phyloP scores from a whole-genome alignment of 1,140 invertebrate genomes.

The Venturia canescens region DNA sequence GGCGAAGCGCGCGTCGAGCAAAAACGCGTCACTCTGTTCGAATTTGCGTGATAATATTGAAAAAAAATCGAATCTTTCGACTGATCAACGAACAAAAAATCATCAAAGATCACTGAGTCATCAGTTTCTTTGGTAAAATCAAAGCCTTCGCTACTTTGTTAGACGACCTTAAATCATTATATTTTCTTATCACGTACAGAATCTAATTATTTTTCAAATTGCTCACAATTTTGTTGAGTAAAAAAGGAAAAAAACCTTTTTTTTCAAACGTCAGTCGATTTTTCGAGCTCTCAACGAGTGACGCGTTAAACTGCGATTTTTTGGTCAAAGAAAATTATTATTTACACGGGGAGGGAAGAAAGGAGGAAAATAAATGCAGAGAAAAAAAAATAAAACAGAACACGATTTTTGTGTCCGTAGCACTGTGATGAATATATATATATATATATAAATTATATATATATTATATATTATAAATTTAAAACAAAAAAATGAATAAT shows the following conservation, averaged over 20 bases:
- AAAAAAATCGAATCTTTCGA: too few relatives aligned
- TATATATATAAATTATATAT: conserved; percentile 28
- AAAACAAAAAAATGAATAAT: conserved; percentile 52
- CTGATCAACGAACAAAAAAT: too few relatives aligned
- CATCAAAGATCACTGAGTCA: too few relatives aligned
- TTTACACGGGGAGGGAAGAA: conserved; percentile 68
- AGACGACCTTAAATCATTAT: too few relatives aligned
- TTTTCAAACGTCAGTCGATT: not conserved
- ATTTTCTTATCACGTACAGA: too few relatives aligned
- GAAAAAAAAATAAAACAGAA: conserved; percentile 61
- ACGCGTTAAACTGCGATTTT: conserved; percentile 7
- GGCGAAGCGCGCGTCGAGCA: too few relatives aligned
- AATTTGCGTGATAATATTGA: too few relatives aligned
- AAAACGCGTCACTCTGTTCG: too few relatives aligned
- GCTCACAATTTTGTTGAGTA: conserved; percentile 42
- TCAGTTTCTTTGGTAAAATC: too few relatives aligned
- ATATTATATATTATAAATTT: conserved; percentile 51
- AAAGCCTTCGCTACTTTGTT: too few relatives aligned
- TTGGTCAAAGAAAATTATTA: conserved; percentile 59
- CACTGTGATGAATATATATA: conserved; percentile 76
- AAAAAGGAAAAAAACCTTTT: conserved; percentile 22
- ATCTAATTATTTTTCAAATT: too few relatives aligned
- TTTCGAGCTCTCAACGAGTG: not conserved
- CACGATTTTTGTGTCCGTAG: conserved; percentile 77
- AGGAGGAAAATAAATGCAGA: conserved; percentile 32